Base-by-base conservation (phyloP, 2,113 vertebrate genomes). In the Gnathonemus echidnorhynchus region DNA sequence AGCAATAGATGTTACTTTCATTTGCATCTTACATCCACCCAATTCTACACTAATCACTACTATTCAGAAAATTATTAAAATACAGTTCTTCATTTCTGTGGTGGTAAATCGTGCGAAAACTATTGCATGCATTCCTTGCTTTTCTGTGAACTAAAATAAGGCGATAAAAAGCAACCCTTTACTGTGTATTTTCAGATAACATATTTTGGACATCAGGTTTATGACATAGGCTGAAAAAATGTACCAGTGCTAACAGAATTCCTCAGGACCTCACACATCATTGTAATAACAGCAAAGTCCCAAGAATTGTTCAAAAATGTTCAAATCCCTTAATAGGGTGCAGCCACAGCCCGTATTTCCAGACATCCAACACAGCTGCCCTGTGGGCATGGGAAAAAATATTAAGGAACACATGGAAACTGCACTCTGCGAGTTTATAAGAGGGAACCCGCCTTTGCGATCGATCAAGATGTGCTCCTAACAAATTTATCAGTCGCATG, bases 321-420 rank as follows among this genome's bases (percentile, higher is more conserved):
- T 87, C 27, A 53, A 35, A 48, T 87, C 49, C 86, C 86, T 35
- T 35, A 53, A 87, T 7, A 53, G 49, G n/a, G n/a, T 49, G 9
- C n/a, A 27, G 86, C 27, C 49, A 87, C 49, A 31, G 50, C 31
- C n/a, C 6, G n/a, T 87, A 87, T 53, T 31, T 87, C 31, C 49
- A 87, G 45, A 87, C 86, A 39, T 17, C 50, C 48, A 53, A 53
- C 86, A 87, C 27, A 53, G 86, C 86, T 87, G 50, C n/a, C 86
- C 86, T 8, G 27, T n/a, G 50, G 86, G 49, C 86, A 35, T 87
- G 50, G 31, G 15, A 39, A 53, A 48, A 87, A 87, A 87, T 56
- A 87, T 87, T 87, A 56, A 53, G 86, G 50, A 87, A 87, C 86
- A 53, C 27, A 21, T 56, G 86, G 50, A 52, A 87, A 35, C 27